Conservation (phyloP, 1,140 invertebrate genomes). For the Melipona quadrifasciata region DNA sequence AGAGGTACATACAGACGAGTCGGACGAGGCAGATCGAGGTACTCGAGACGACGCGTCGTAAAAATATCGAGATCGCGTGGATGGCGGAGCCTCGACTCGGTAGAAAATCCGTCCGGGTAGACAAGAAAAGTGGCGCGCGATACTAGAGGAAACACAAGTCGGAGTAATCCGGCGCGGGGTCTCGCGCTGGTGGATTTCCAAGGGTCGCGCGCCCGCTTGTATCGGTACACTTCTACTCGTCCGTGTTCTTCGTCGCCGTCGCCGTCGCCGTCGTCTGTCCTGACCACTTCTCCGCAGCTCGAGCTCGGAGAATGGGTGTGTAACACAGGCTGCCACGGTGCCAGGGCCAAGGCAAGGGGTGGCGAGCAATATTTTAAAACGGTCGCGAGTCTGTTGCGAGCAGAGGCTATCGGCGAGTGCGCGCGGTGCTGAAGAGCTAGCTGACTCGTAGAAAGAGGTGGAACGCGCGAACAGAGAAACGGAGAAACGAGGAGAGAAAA, state of each 20-base stretch:
- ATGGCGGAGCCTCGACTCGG: neutral
- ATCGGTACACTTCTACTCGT: conserved; percentile 29
- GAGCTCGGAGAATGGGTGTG: conserved; percentile 59
- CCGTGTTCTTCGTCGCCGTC: conserved; percentile 31
- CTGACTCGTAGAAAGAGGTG: conserved; percentile 50
- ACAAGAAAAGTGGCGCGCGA: conserved; percentile 43
- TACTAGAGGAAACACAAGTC: neutral
- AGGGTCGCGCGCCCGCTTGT: conserved; percentile 23
- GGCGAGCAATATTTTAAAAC: conserved; percentile 78
- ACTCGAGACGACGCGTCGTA: conserved; percentile 17
- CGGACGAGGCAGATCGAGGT: neutral
- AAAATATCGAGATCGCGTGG: conserved; percentile 22
- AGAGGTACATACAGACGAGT: neutral
- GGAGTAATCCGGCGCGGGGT: conserved; percentile 43
- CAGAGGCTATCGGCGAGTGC: conserved; percentile 64
- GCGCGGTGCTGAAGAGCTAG: conserved; percentile 58
- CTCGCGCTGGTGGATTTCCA: conserved; percentile 49
- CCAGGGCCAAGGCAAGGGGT: conserved; percentile 49
- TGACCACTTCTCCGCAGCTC: conserved; percentile 17
- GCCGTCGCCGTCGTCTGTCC: conserved; percentile 36
- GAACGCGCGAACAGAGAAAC: conserved; percentile 25
- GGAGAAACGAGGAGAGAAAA: conserved; percentile 53
- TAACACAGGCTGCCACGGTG: conserved; percentile 56
- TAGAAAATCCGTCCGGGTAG: conserved; percentile 48
- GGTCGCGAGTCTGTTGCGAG: conserved; percentile 74